Evolutionary conservation across 2,797 vertebrate species (phyloP).

Genomic region (Alcedo quadribrachys): DNA sequence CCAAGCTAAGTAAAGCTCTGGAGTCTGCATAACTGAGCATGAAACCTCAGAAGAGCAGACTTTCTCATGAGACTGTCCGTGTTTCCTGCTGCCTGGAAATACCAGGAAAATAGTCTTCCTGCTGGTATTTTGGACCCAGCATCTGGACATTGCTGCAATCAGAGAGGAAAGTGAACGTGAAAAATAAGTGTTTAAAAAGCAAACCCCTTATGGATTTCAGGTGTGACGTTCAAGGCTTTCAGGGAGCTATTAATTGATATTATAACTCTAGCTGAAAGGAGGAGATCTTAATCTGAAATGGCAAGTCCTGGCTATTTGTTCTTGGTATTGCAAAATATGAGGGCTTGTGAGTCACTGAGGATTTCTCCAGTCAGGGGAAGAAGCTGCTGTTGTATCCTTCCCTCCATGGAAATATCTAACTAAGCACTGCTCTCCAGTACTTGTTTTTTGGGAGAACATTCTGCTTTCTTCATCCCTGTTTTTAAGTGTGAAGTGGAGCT

Average conservation of each 20-base stretch:
- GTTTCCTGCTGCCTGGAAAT: conserved; percentile 59
- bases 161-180: background rate
- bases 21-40: conserved; percentile 58
- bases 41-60: conserved; percentile 64
- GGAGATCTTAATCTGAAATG: background rate
- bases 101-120: conserved; percentile 47
- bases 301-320: background rate
- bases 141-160: background rate
- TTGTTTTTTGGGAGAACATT: conserved; percentile 7
- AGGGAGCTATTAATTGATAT: background rate
- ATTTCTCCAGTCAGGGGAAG: conserved; percentile 1
- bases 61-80: conserved; percentile 67
- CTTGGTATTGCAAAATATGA: background rate
- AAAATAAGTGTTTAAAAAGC: background rate
- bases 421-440: background rate
- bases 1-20: conserved; percentile 68
- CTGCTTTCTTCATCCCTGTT: background rate
- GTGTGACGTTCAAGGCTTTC: background rate
- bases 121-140: conserved; percentile 46
- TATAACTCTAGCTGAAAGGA: background rate
- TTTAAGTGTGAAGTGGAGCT: conserved; percentile 36
- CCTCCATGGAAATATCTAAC: conserved; percentile 5
- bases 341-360: background rate
- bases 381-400: conserved; percentile 11
- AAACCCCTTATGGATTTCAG: background rate